These are phyloP conservation scores for Capreolus pygargus DNA, from an alignment of 2,113 vertebrate genomes.

Conservation along the genomic window DNA sequence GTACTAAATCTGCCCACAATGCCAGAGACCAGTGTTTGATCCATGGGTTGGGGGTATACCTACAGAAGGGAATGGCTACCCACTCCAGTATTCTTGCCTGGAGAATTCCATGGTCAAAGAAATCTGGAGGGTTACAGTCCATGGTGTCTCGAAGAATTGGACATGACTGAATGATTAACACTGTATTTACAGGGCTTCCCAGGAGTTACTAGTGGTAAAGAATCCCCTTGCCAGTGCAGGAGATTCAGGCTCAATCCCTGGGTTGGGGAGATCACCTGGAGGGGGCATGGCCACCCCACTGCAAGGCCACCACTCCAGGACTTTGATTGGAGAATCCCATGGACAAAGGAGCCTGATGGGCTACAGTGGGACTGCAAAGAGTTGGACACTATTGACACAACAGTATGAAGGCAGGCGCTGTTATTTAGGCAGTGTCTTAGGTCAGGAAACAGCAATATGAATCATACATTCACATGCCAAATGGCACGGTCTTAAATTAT, in stretches of 20 bases:
- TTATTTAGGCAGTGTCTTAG: neutral
- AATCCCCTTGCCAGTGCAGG: neutral
- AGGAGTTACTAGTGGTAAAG: neutral
- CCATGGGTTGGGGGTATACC: neutral
- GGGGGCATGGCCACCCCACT: neutral
- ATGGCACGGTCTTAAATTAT: neutral
- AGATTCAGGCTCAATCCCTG: neutral
- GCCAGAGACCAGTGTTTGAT: accelerated
- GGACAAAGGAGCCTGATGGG: neutral
- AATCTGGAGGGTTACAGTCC: neutral
- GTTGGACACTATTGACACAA: neutral
- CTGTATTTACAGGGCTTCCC: neutral
- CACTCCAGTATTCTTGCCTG: neutral
- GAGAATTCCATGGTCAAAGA: neutral
- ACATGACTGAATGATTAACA: neutral
- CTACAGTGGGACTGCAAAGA: neutral
- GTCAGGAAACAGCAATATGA: neutral
- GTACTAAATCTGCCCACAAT: neutral
- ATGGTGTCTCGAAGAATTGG: neutral
- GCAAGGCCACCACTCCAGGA: neutral
- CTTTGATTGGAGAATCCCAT: neutral
- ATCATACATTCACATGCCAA: neutral
- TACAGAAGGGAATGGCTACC: neutral
- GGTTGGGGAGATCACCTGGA: neutral
- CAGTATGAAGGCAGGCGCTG: neutral